Evolutionary conservation across 1,140 invertebrate genomes (phyloP), one percentile per base, ranked within the genome.

Genomic region (Harpegnathos saltator): DNA sequence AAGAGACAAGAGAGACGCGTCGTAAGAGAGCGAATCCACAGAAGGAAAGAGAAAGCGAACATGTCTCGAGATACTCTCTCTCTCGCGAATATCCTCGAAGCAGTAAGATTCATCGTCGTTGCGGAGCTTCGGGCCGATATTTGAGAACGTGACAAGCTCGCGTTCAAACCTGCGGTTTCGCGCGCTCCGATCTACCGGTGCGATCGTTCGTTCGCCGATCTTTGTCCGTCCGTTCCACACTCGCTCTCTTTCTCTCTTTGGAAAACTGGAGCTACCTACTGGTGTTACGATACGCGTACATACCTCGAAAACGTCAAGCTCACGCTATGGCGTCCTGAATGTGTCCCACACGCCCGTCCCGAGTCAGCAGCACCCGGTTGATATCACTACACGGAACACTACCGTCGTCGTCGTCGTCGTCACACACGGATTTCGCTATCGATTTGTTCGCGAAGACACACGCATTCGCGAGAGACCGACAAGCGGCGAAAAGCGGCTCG

Each of bases 301-400:
- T 85, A 89, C 87, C 87, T 89, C n/a, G 83, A 22, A 71, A 69
- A 88, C 83, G 80, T 89, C 69, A 80, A 62, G 12, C 65, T 65
- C 86, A 85, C 66, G 56, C 78, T 81, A 85, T 83, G 84, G 73
- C 84, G 83, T 82, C 68, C 59, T 62, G 52, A 75, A 81, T 74
- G n/a, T 33, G 50, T 86, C 56, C 50, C 59, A 72, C 81, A 68
- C 69, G 24, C 19, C 62, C 38, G 54, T 56, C 14, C 14, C 52
- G 50, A 54, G 4, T 52, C 11, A 12, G 12, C 3, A 14, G 44
- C 59, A 44, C 19, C 38, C 24, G 26, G 11, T 24, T 38, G 12
- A 7, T 7, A 44, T 3, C 33, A 48, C 33, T 73, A n/a, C 33
- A 11, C 71, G 17, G 58, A 75, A 33, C 26, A 66, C 71, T 44